Evolutionary conservation across 2,797 vertebrate species (phyloP).

Genomic region (Rhodeus uyekii): DNA sequence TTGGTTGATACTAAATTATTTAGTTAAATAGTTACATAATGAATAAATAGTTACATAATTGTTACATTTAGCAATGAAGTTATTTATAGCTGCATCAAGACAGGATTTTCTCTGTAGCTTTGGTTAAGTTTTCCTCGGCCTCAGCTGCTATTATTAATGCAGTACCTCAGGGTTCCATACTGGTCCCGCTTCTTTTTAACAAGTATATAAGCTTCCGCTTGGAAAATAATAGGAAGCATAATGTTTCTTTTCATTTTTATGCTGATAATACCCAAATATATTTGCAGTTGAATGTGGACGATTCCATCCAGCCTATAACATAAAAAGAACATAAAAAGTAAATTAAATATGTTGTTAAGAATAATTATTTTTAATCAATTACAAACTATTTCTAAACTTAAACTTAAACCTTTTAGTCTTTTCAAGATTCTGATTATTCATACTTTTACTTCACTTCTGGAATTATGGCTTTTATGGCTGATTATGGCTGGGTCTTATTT

Average conservation of each 20-base stretch:
- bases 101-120: background rate
- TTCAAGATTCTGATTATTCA: no score
- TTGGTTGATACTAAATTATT: background rate
- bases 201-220: background rate
- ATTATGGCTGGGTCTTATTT: slow-evolving; percentile 24
- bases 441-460: no score
- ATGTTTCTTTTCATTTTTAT: background rate
- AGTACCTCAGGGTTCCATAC: background rate
- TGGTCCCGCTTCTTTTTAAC: background rate
- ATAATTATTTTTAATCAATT: no score
- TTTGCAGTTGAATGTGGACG: no score
- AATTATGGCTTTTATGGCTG: background rate
- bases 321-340: background rate
- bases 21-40: background rate
- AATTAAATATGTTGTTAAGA: no score
- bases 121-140: background rate
- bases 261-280: background rate
- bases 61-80: background rate
- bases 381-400: no score
- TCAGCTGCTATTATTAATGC: background rate
- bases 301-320: no score
- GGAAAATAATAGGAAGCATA: background rate
- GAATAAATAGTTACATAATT: background rate
- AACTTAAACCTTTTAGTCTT: no score
- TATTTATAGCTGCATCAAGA: background rate